A percentile compares a stretch with the other conserved stretches of the same genome.
Conservation (phyloP, 1,140 invertebrate genomes). For the Rhopalosiphum padi region DNA sequence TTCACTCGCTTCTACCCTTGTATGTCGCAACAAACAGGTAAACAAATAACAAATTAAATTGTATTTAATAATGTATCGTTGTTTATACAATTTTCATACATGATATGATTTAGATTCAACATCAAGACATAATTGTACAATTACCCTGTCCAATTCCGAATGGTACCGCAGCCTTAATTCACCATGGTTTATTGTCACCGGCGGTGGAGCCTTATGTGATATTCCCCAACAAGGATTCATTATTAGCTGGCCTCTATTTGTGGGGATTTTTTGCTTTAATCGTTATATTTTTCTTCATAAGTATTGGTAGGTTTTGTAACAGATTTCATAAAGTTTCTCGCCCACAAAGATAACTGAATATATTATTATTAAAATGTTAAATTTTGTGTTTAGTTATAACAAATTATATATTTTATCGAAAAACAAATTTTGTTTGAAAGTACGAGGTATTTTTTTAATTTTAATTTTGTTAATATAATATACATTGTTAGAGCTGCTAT, state of each 20-base stretch:
- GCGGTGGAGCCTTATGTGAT: conserved; percentile 47
- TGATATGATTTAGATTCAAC: conserved; percentile 70
- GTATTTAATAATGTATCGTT: background rate
- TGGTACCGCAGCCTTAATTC: conserved; percentile 72
- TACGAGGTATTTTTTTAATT: background rate
- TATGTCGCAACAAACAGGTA: conserved; percentile 75
- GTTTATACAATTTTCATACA: background rate
- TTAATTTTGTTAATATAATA: background rate
- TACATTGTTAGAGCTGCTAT: conserved; percentile 14
- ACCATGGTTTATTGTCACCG: conserved; percentile 59
- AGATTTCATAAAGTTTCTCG: conserved; percentile 22
- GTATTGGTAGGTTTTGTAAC: conserved; percentile 50
- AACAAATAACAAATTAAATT: background rate
- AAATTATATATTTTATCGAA: background rate
- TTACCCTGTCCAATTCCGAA: conserved; percentile 78
- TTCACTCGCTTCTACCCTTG: conserved; percentile 66
- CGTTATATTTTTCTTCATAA: conserved; percentile 40
- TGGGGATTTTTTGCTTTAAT: conserved; percentile 49
- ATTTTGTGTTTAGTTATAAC: background rate
- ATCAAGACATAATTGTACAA: conserved; percentile 83
- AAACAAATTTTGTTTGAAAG: background rate
- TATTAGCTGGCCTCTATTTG: conserved; percentile 38
- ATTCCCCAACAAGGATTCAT: background rate
- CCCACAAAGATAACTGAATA: conserved; percentile 29
- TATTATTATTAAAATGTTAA: background rate